These are phyloP conservation scores for Neoarius graeffei DNA, from an alignment of 2,113 vertebrate genomes.

Conservation along the genomic window DNA sequence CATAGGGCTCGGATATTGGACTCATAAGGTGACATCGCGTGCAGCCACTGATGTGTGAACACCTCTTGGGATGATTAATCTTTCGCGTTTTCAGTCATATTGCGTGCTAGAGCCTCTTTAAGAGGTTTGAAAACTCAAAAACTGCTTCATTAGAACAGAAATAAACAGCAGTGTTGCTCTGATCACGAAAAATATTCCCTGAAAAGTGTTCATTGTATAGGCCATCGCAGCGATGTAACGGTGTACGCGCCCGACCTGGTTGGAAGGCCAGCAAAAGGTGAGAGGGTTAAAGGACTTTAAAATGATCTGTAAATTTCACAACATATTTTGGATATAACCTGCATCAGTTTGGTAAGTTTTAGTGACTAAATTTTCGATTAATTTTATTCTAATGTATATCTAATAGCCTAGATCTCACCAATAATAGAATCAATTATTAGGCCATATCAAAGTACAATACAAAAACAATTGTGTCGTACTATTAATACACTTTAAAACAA, in stretches of 20 bases:
- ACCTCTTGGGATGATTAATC: conserved; percentile 52
- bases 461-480: neutral
- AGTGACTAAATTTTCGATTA: neutral
- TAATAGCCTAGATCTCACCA: neutral
- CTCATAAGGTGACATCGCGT: conserved; percentile 61
- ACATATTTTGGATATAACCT: neutral
- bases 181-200: neutral
- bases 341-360: neutral
- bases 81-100: conserved; percentile 66
- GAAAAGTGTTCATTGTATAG: neutral
- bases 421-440: neutral
- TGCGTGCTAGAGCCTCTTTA: conserved; percentile 61
- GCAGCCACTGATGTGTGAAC: conserved; percentile 56
- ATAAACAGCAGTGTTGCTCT: neutral
- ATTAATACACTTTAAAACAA: neutral
- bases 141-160: conserved; percentile 1
- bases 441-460: neutral
- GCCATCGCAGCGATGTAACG: neutral
- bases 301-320: neutral
- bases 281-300: neutral
- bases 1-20: conserved; percentile 1
- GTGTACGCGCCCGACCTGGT: no score
- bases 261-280: neutral
- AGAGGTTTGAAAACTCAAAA: neutral
- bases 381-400: neutral